Evolutionary conservation across 2,113 vertebrate genomes (phyloP).

Genomic region (Prionailurus viverrinus): DNA sequence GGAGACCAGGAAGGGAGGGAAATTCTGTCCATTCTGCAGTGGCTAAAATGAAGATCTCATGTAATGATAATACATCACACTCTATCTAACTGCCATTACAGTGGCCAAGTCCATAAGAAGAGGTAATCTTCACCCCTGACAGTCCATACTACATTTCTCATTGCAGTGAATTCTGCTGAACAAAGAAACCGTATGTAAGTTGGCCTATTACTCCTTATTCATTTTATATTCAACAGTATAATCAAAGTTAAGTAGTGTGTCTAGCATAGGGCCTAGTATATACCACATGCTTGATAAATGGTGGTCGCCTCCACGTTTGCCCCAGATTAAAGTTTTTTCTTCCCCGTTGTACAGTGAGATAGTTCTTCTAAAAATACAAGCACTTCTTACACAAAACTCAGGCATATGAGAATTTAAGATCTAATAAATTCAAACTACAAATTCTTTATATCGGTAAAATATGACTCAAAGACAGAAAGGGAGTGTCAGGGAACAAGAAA

Average conservation of each 20-base stretch:
- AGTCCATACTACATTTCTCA: neutral
- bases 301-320: neutral
- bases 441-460: neutral
- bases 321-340: neutral
- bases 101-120: neutral
- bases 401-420: neutral
- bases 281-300: neutral
- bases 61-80: neutral
- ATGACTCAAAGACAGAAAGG: neutral
- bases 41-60: neutral
- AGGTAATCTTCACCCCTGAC: neutral
- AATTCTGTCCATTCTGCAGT: neutral
- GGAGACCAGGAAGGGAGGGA: neutral
- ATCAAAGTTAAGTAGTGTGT: neutral
- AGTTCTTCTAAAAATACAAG: neutral
- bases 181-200: neutral
- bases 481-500: neutral
- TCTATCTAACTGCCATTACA: neutral
- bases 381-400: neutral
- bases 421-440: neutral
- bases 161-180: constrained; percentile 8
- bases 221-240: neutral
- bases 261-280: neutral
- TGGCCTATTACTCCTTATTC: neutral
- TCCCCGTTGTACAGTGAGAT: neutral